These are phyloP conservation scores for Labroides dimidiatus DNA, from an alignment of 2,797 vertebrate genomes.

Conservation along the genomic window DNA sequence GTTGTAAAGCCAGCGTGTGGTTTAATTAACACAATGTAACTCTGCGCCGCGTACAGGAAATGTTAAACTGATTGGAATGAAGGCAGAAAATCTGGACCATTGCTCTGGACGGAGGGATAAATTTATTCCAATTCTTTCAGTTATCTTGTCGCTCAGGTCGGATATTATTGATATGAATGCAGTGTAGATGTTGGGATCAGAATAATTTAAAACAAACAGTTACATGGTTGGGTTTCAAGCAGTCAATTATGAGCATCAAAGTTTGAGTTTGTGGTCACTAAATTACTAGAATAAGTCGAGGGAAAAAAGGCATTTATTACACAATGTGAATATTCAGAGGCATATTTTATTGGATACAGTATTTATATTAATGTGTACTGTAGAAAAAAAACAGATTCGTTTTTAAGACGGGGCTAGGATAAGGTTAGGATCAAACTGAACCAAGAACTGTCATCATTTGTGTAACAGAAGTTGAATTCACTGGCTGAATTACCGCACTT, in stretches of 20 bases:
- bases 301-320: background rate
- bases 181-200: background rate
- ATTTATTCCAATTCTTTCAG: slow-evolving; percentile 26
- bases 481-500: background rate
- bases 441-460: background rate
- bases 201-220: background rate
- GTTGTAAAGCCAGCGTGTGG: slow-evolving; percentile 53
- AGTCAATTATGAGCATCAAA: background rate
- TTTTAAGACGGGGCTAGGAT: background rate
- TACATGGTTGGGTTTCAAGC: background rate
- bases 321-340: background rate
- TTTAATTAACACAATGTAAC: slow-evolving; percentile 63
- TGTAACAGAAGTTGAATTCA: slow-evolving; percentile 4
- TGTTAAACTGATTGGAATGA: slow-evolving; percentile 52
- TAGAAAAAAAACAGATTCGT: background rate
- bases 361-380: background rate
- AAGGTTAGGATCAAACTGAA: background rate
- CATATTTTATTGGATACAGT: background rate
- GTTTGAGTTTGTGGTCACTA: no score
- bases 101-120: slow-evolving; percentile 33
- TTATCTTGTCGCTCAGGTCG: slow-evolving; percentile 22
- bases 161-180: slow-evolving; percentile 3
- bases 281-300: no score
- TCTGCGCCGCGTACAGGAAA: slow-evolving; percentile 58
- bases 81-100: slow-evolving; percentile 31